These are phyloP conservation scores for Rhynchomys soricoides DNA, from an alignment of 2,113 vertebrate genomes.

Conservation along the genomic window DNA sequence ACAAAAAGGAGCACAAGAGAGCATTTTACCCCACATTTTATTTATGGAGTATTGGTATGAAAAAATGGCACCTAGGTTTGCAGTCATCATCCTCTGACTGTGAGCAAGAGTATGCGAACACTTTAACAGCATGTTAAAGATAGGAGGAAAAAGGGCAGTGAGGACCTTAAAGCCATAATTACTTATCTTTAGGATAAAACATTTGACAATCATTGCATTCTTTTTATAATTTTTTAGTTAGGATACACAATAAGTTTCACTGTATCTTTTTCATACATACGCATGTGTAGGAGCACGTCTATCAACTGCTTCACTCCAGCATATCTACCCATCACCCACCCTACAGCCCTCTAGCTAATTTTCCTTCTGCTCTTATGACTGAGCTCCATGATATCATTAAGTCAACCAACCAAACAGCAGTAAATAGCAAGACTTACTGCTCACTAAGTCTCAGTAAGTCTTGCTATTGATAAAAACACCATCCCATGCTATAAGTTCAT, in stretches of 20 bases:
- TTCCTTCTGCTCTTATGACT: neutral
- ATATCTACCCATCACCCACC: neutral
- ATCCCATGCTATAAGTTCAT: neutral
- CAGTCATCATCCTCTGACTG: neutral
- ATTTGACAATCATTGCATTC: neutral
- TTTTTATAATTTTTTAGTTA: neutral
- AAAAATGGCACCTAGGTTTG: neutral
- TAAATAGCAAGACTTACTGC: no score
- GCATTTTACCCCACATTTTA: neutral
- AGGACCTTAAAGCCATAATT: slow-evolving; percentile 1
- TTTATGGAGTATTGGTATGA: neutral
- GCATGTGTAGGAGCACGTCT: neutral
- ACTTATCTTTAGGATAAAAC: neutral
- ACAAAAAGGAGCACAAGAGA: slow-evolving; percentile 15
- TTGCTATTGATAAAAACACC: slow-evolving; percentile 19
- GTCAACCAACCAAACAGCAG: neutral
- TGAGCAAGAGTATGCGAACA: neutral
- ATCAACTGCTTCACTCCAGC: neutral
- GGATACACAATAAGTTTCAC: neutral
- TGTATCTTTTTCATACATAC: neutral
- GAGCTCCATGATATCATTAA: neutral
- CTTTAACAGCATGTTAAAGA: neutral
- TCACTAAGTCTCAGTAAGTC: neutral
- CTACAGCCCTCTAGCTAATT: neutral
- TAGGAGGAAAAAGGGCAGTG: neutral